Conservation (phyloP, 2,797 vertebrate genomes). For the Cryptoblepharus egeriae region DNA sequence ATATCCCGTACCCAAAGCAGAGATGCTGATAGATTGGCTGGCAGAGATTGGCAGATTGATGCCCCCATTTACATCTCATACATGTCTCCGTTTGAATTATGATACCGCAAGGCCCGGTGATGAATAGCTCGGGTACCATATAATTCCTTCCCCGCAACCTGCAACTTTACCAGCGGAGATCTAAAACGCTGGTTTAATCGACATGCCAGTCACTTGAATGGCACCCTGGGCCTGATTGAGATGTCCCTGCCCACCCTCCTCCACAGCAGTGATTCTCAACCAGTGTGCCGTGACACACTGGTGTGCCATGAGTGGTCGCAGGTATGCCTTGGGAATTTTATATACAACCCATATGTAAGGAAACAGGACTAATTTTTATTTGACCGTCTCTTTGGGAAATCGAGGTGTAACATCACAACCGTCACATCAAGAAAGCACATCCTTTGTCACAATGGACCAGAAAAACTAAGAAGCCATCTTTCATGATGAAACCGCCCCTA, state of each 20-base stretch:
- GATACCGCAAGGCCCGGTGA: not conserved
- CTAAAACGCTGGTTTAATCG: fast-evolving
- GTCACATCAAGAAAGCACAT: not conserved
- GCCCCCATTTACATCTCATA: not conserved
- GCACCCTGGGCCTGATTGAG: too few species aligned
- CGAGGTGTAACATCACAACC: not conserved
- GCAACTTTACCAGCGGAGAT: fast-evolving
- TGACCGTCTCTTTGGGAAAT: conserved; percentile 7
- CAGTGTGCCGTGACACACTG: too few species aligned
- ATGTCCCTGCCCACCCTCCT: too few species aligned
- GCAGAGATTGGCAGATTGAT: not conserved
- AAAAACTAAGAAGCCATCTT: too few species aligned
- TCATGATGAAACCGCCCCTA: not conserved
- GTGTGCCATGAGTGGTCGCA: too few species aligned
- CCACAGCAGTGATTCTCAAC: too few species aligned
- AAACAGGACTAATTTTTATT: conserved; percentile 10
- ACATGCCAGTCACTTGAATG: too few species aligned
- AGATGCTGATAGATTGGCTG: not conserved
- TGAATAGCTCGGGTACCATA: conserved; percentile 22
- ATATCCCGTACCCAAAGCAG: not conserved
- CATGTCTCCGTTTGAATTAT: not conserved
- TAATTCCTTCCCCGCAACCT: not conserved
- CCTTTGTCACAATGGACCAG: not conserved
- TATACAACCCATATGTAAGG: too few species aligned
- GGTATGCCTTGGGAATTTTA: too few species aligned